A percentile compares a stretch with the other conserved stretches of the same genome.
phyloP scores from a whole-genome alignment of 1,140 invertebrate species.

The Sitobion miscanthi region DNA sequence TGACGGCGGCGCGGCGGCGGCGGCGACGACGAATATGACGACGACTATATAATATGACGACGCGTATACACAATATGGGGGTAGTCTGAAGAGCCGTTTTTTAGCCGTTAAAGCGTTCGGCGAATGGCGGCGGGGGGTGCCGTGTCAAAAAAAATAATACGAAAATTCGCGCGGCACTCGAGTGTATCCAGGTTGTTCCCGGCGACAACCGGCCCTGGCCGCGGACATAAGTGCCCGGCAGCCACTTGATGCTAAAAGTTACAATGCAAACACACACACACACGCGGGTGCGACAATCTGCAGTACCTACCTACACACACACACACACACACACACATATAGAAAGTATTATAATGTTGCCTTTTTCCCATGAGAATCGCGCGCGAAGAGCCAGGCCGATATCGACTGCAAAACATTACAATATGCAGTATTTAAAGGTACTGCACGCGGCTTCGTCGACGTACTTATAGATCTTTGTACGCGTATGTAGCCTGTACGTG shows the following conservation, averaged over 20 bases:
- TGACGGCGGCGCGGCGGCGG: background rate
- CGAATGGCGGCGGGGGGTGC: constrained; percentile 22
- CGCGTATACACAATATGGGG: constrained; percentile 16
- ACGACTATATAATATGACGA: background rate
- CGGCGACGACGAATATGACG: background rate
- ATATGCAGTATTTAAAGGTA: background rate
- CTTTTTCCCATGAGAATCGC: constrained; percentile 49
- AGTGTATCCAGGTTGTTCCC: constrained; percentile 52
- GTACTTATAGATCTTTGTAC: background rate
- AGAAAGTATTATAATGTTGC: background rate
- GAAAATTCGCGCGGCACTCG: constrained; percentile 26
- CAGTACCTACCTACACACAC: background rate
- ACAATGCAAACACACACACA: constrained; percentile 53
- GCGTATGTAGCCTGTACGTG: background rate
- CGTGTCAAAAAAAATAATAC: background rate
- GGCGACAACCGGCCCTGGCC: background rate
- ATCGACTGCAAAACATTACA: background rate
- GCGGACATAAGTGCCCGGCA: constrained; percentile 26
- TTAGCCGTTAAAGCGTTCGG: constrained; percentile 53
- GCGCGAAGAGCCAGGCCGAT: background rate
- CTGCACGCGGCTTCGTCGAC: background rate
- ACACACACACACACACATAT: background rate
- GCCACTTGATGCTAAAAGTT: constrained; percentile 56
- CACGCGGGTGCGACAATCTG: too few species aligned
- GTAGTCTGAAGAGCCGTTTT: constrained; percentile 55